Evolutionary conservation across 2,113 vertebrate genomes (phyloP).

Genomic region (Coregonus clupeaformis): DNA sequence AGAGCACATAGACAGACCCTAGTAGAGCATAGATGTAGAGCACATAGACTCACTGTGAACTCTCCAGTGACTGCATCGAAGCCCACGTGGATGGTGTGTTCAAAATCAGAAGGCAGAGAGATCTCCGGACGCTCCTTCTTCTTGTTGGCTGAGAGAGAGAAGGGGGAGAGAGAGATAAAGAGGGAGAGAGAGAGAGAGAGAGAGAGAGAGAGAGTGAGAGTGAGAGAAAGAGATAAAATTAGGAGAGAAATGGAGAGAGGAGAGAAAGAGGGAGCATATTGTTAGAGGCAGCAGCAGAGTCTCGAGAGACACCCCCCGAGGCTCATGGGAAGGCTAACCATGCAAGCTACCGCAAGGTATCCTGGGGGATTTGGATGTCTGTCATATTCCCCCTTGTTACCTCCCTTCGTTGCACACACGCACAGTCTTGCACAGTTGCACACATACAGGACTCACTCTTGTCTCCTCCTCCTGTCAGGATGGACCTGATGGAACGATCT

Average conservation of each 20-base stretch:
- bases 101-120: slow-evolving; percentile 95
- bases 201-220: neutral
- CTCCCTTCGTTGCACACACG: neutral
- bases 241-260: neutral
- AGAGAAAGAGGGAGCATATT: neutral
- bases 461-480: slow-evolving; percentile 87
- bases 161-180: neutral
- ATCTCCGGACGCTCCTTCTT: slow-evolving; percentile 94
- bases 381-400: too few relatives aligned
- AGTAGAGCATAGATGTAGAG: neutral
- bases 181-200: neutral
- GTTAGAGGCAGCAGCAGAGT: neutral
- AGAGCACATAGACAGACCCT: neutral
- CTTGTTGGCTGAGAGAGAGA: slow-evolving; percentile 80
- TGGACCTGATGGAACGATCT: slow-evolving; percentile 88
- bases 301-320: slow-evolving; percentile 3
- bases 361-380: slow-evolving; percentile 22
- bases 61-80: slow-evolving; percentile 96
- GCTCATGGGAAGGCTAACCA: slow-evolving; percentile 4
- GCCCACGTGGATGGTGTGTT: slow-evolving; percentile 96
- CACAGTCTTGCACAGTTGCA: neutral
- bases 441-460: slow-evolving; percentile 80
- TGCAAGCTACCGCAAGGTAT: slow-evolving; percentile 18
- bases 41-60: slow-evolving; percentile 85
- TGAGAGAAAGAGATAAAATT: too few relatives aligned